phyloP scores from a whole-genome alignment of 2,888 invertebrate genomes.

The Biston betularia region DNA sequence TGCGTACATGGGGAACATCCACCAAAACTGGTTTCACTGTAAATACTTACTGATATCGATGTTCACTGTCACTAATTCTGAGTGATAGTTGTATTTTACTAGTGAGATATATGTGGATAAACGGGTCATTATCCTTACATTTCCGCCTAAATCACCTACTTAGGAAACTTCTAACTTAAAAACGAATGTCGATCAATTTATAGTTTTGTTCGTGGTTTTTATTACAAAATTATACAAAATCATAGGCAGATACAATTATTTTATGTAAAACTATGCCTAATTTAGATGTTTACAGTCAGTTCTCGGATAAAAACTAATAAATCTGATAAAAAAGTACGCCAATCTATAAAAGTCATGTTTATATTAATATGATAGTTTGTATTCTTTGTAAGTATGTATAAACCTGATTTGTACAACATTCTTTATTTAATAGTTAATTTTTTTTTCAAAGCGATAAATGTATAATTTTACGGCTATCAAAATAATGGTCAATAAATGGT shows the following conservation, averaged over 20 bases:
- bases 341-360: slow-evolving; percentile 26
- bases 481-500: too few species aligned
- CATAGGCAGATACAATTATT: slow-evolving; percentile 14
- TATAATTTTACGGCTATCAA: too few species aligned
- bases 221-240: slow-evolving; percentile 22
- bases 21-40: too few species aligned
- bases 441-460: too few species aligned
- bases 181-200: slow-evolving; percentile 12
- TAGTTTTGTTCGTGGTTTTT: slow-evolving; percentile 13
- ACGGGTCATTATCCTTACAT: too few species aligned
- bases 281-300: slow-evolving; percentile 23
- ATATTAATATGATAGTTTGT: slow-evolving; percentile 25
- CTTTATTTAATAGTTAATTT: background rate
- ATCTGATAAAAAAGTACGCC: slow-evolving; percentile 19
- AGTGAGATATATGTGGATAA: too few species aligned
- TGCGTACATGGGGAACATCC: too few species aligned
- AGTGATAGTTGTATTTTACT: too few species aligned
- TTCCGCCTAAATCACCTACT: background rate
- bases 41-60: too few species aligned
- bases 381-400: slow-evolving; percentile 20
- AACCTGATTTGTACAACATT: slow-evolving; percentile 4
- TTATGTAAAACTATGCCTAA: slow-evolving; percentile 33
- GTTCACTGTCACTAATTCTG: background rate
- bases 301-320: slow-evolving; percentile 19
- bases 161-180: slow-evolving; percentile 10